These are phyloP conservation scores for Caenorhabditis imperialis DNA, from an alignment of 2,888 invertebrate genomes.

Conservation along the genomic window DNA sequence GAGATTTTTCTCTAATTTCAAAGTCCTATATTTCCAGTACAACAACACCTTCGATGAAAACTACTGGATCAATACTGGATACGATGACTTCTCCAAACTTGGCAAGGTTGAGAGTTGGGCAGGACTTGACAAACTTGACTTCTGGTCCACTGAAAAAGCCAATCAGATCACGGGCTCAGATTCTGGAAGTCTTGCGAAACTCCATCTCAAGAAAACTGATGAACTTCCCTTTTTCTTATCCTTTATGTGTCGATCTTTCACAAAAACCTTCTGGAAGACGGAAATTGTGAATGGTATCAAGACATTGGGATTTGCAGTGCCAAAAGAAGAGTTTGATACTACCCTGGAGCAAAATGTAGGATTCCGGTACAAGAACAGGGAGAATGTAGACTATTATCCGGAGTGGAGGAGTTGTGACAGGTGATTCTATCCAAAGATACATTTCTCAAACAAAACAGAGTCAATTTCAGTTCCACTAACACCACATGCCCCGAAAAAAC, in stretches of 20 bases:
- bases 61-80: constrained; percentile 69
- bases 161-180: constrained; percentile 66
- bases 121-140: constrained; percentile 57
- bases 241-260: constrained; percentile 69
- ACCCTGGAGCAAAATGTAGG: constrained; percentile 63
- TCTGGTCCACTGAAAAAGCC: constrained; percentile 57
- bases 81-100: constrained; percentile 60
- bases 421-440: constrained; percentile 57
- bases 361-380: constrained; percentile 68
- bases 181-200: constrained; percentile 56
- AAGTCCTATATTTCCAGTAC: constrained; percentile 53
- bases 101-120: constrained; percentile 66
- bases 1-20: neutral
- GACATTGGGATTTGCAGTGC: constrained; percentile 46
- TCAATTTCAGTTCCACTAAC: constrained; percentile 16
- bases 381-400: constrained; percentile 66
- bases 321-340: constrained; percentile 63
- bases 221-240: constrained; percentile 63
- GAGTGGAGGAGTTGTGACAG: constrained; percentile 62
- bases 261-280: constrained; percentile 35
- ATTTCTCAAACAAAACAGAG: too few relatives aligned
- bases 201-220: constrained; percentile 44
- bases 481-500: constrained; percentile 45
- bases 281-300: constrained; percentile 56
- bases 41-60: constrained; percentile 71